Evolutionary conservation across 2,113 vertebrate species (phyloP).

Genomic region (Ceyx cyanopectus): DNA sequence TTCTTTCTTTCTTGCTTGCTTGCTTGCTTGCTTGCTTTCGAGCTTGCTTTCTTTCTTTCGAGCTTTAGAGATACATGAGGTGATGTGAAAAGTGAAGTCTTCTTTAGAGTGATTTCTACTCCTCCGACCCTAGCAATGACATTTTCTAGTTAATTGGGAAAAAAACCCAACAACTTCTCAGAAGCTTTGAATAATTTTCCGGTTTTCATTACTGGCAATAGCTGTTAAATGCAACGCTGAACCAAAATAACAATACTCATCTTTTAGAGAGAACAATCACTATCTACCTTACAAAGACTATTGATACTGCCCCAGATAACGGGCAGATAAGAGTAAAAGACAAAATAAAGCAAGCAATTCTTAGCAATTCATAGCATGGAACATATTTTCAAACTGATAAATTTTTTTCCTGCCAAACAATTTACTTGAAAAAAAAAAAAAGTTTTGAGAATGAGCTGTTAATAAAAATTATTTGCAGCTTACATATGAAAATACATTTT

Average conservation of each 20-base stretch:
- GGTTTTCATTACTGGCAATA: not conserved
- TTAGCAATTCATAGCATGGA: not conserved
- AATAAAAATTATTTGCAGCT: not conserved
- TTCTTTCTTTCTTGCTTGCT: too few relatives aligned
- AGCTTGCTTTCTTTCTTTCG: too few relatives aligned
- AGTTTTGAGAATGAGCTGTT: not conserved
- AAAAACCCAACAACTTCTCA: not conserved
- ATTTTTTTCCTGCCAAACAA: not conserved
- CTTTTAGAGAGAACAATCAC: not conserved
- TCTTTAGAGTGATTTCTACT: not conserved
- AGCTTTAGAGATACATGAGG: not conserved
- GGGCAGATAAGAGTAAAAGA: not conserved
- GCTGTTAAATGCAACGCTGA: not conserved
- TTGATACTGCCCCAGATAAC: not conserved
- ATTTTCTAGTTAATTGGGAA: not conserved
- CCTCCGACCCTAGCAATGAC: accelerated
- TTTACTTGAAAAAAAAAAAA: not conserved
- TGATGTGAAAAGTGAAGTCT: not conserved
- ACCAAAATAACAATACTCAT: not conserved
- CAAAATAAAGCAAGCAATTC: not conserved
- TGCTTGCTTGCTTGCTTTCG: not conserved
- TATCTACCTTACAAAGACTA: not conserved
- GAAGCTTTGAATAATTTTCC: not conserved
- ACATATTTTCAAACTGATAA: not conserved
- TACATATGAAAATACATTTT: not conserved